phyloP scores from a whole-genome alignment of 1,140 invertebrate species.

The Bombus polaris region DNA sequence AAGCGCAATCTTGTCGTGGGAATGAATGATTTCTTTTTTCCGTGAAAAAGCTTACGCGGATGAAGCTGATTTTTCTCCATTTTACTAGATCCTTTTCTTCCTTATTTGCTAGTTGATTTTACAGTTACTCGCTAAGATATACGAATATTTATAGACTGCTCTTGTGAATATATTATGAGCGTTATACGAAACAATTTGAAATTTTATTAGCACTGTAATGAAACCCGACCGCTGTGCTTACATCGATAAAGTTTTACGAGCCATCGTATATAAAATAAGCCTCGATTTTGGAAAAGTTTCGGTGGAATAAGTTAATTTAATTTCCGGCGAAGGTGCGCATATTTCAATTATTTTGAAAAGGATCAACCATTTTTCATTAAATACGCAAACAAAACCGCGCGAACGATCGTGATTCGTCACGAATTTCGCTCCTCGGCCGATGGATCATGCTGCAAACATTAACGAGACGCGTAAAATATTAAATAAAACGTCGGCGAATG shows the following conservation, averaged over 20 bases:
- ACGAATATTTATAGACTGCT: too few species aligned
- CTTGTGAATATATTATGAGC: not conserved
- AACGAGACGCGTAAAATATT: conserved; percentile 31
- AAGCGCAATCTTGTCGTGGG: conserved; percentile 48
- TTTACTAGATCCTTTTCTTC: not conserved
- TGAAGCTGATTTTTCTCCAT: not conserved
- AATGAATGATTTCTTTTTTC: conserved; percentile 6
- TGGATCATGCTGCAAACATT: conserved; percentile 10
- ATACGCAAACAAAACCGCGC: not conserved
- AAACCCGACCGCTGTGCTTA: too few species aligned
- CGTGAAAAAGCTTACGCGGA: not conserved
- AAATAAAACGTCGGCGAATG: conserved; percentile 9
- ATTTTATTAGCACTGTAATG: too few species aligned
- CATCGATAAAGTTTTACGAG: too few species aligned
- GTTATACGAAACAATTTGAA: not conserved
- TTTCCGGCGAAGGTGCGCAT: not conserved
- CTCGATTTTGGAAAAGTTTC: not conserved
- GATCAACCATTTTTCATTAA: conserved; percentile 15
- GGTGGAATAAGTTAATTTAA: not conserved
- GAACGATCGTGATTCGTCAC: not conserved
- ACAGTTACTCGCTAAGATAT: not conserved
- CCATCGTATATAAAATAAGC: not conserved
- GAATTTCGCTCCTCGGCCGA: not conserved
- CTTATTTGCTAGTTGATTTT: not conserved
- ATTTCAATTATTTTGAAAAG: not conserved